Evolutionary conservation across 2,797 vertebrate genomes (phyloP), one percentile per base, ranked within the genome.

Genomic region (Orestias chungarensis): DNA sequence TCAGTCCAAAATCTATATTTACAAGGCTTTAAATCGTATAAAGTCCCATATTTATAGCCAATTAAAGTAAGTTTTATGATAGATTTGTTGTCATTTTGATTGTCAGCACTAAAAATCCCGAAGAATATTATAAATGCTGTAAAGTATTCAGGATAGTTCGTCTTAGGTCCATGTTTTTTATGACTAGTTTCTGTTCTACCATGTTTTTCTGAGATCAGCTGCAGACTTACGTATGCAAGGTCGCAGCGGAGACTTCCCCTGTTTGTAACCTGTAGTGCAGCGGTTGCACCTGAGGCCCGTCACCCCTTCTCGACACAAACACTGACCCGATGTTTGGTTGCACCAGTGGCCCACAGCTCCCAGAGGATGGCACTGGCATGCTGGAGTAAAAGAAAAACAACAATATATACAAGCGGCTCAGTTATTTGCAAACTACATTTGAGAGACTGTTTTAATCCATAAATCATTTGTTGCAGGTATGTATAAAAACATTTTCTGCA

Each of bases 281-380:
- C 94, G 96, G 87, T 95, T 97, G 81, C 96, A 97, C 38, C 94
- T 93, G 71, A 93, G 89, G 62, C 96, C 96, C 0, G 91, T 95
- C 85, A 97, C 96, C 1, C 96, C 96, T 1, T 96, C 91, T 69
- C 96, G 95, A 89, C 96, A 97, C 70, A 95, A 89, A 78, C 96
- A 97, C 82, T 97, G 96, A 35, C 96, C 96, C 0, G 95, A 95
- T 3, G 96, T 96, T 91, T 97, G 96, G 89, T 97, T 97, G 82
- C 96, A 97, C 92, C 92, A 92, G 44, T 69, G 91, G 1, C 96
- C 95, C 31, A 94, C 93, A 0, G 96, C 96, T 27, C 96, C 96
- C 74, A 97, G 74, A 1, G 95, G 94, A 73, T 97, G 96, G 79
- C 96, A 97, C 89, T 95, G 94, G 77, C 96, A 97, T 0, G 94